Evolutionary conservation across 1,140 invertebrate genomes (phyloP).

Genomic region (Diorhabda carinulata): DNA sequence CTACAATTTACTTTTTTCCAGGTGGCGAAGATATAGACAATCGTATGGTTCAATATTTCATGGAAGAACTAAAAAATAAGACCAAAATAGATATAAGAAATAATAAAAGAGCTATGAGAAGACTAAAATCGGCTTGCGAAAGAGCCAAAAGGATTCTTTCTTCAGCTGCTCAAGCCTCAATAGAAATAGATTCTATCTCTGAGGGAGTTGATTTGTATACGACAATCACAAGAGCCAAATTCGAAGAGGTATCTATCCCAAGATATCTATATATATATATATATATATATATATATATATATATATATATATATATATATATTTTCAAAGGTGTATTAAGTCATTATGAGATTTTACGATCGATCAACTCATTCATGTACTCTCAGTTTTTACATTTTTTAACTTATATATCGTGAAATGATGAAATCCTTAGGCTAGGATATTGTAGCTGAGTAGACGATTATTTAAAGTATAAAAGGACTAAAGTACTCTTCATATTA

Average conservation of each 20-base stretch:
- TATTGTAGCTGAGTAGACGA: too few relatives aligned
- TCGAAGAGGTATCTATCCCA: slow-evolving; percentile 59
- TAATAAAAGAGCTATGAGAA: slow-evolving; percentile 48
- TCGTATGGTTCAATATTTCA: slow-evolving; percentile 76
- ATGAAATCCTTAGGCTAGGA: too few relatives aligned
- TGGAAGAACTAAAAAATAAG: slow-evolving; percentile 53
- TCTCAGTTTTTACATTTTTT: too few relatives aligned
- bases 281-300: slow-evolving; percentile 1
- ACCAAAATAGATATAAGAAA: slow-evolving; percentile 41
- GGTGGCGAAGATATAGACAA: slow-evolving; percentile 78
- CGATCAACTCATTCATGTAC: too few relatives aligned
- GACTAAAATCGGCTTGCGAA: slow-evolving; percentile 63
- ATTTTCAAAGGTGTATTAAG: neutral
- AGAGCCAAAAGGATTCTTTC: slow-evolving; percentile 79
- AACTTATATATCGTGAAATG: too few relatives aligned
- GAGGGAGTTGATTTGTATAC: slow-evolving; percentile 72
- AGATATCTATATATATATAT: neutral
- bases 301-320: too few relatives aligned
- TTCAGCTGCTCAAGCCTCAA: slow-evolving; percentile 62
- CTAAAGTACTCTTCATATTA: too few relatives aligned
- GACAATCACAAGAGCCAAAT: slow-evolving; percentile 65
- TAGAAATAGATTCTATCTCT: slow-evolving; percentile 69
- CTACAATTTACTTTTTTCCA: slow-evolving; percentile 37
- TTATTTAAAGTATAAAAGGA: too few relatives aligned
- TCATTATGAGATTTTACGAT: too few relatives aligned